Evolutionary conservation across 2,888 invertebrate species (phyloP), one percentile per base, ranked within the genome.

Genomic region (Eristalinus sepulchralis): DNA sequence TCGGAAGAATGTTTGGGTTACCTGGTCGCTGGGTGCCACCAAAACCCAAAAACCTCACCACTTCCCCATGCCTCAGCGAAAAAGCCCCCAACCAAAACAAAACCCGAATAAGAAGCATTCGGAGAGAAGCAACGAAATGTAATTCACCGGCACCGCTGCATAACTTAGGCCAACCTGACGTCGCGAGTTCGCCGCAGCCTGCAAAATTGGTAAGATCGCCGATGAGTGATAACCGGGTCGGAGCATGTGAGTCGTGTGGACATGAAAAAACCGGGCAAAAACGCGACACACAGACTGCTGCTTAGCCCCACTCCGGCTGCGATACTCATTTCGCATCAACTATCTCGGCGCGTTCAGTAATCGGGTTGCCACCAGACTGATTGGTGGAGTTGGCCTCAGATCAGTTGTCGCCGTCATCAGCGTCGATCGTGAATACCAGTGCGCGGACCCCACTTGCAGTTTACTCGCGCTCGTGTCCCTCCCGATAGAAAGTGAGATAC

Each of bases 341-440:
- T 59, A 60, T 73, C 57, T 73, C 77, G 5, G n/a, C 57, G 34
- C 68, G 36, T 72, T 73, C 70, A 78, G 77, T 77, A 59, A 82
- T 73, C 82, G 77, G 62, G 76, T 81, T 72, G 64, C 77, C 73
- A 82, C 73, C 77, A 82, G 78, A 77, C 85, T 73, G 85, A 82
- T 77, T 82, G 68, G 77, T 47, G 78, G 73, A 68, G 80, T 66
- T 66, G 75, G 59, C 77, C 71, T 82, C 55, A 64, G 27, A 20
- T 63, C 34, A 63, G 57, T 34, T 22, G 24, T 24, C 27, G 10
- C 10, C 57, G 39, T 57, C 22, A 57, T 10, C 57, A 57, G 20
- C 55, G n/a, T n/a, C n/a, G 39, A 39, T n/a, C n/a, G 39, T 39
- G 39, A 39, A 39, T 13, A n/a, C n/a, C 13, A 11, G 36, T 39